Base-by-base conservation (phyloP, 2,113 vertebrate genomes). In the Myodes glareolus region DNA sequence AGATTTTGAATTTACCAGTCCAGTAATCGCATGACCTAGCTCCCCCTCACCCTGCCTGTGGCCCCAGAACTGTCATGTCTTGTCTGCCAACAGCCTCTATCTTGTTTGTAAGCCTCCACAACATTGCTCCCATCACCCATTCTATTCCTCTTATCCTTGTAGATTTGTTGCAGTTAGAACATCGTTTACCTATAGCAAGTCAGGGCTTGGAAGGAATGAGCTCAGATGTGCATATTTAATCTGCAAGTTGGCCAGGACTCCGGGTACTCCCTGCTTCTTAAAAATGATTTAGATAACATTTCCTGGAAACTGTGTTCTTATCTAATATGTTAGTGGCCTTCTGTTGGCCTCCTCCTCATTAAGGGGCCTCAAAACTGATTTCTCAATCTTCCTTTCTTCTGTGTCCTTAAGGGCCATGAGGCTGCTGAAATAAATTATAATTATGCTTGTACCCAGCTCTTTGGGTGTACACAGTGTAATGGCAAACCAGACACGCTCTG, bases 271-370 rank as follows among this genome's bases (percentile, higher is more conserved):
- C 33, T 72, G 25, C 65, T 82, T 96, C 88, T 91, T 92, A 91
- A 92, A 97, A 92, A 88, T 65, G 63, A 91, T 75, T 95, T 96
- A 67, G 92, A 81, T 86, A 80, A 72, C 52, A 55, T 92, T 96
- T 96, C 94, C 94, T 96, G 94, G 91, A 96, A 96, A 82, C 72
- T 67, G n/a, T 95, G 47, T 95, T 95, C 93, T 86, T 65, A 95
- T 86, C 52, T 94, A 96, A 29, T 72, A 85, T 86, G 89, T 89
- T 73, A 93, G 52, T 58, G 90, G 76, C 77, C 90, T 92, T 91
- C 93, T 94, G 91, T 61, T 76, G 76, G 75, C 86, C 68, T 90
- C 80, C 52, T 25, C 70, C 19, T 92, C 52, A 77, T 72, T 95
- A 80, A 86, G 95, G 82, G 76, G 29, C 96, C 85, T 94, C 93